Percentiles rank a stretch among this genome's conserved stretches.
These are phyloP conservation scores for Bimastos eiseni DNA, from an alignment of 2,888 invertebrate genomes.

Conservation along the genomic window DNA sequence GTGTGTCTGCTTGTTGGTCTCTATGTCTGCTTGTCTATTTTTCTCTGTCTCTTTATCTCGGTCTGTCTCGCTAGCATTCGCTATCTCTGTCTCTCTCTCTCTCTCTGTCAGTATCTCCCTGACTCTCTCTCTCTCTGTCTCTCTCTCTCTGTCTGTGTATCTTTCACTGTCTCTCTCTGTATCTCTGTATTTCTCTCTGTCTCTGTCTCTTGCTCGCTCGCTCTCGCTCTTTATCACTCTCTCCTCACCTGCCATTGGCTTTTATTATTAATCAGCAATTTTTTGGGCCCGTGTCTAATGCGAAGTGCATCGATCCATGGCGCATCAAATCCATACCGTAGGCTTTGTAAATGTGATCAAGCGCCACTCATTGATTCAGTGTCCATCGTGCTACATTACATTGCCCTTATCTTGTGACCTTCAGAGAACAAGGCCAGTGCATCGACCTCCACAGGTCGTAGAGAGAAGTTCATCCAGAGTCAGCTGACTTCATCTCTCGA, in stretches of 20 bases:
- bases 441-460: background rate
- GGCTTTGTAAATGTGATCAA: too few species aligned
- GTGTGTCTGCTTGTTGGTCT: background rate
- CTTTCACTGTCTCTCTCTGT: background rate
- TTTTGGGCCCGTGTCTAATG: background rate
- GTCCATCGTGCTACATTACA: background rate
- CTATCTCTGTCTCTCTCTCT: background rate
- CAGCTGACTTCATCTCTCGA: conserved; percentile 10
- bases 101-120: background rate
- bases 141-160: background rate
- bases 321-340: too few species aligned
- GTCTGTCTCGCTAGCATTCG: background rate
- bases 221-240: too few species aligned
- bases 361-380: too few species aligned
- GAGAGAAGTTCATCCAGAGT: conserved; percentile 21
- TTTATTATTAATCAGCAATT: background rate
- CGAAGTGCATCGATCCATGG: background rate
- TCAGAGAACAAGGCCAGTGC: background rate
- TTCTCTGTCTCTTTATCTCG: background rate
- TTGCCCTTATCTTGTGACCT: background rate
- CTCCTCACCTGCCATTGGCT: too few species aligned
- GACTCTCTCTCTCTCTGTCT: background rate
- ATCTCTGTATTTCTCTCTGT: background rate
- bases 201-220: background rate
- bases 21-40: background rate